Conservation (phyloP, 2,113 vertebrate species). For the Merops nubicus region DNA sequence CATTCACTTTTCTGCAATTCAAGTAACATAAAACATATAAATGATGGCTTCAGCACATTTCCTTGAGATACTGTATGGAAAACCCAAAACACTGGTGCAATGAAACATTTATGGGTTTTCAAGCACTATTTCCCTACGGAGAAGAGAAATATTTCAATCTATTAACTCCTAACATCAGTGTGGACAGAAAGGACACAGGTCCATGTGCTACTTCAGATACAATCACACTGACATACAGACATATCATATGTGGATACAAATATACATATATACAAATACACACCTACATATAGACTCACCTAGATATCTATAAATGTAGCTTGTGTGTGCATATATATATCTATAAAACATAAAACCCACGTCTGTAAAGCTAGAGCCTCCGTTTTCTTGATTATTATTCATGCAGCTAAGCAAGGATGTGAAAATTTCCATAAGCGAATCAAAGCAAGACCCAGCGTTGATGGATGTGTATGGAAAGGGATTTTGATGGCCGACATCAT, state of each 20-base stretch:
- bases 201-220: neutral
- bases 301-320: neutral
- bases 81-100: neutral
- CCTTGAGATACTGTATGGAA: neutral
- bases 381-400: neutral
- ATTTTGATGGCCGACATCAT: neutral
- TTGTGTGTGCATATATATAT: fast-evolving
- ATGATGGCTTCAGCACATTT: neutral
- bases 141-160: neutral
- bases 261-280: neutral
- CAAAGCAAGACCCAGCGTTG: neutral
- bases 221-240: neutral
- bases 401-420: neutral
- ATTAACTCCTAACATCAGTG: neutral
- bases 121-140: neutral
- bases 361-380: neutral
- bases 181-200: neutral
- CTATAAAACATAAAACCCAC: fast-evolving
- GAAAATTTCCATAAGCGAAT: neutral
- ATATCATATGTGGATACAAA: neutral
- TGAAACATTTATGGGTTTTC: neutral
- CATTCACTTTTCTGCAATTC: neutral
- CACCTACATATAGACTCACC: too few relatives aligned
- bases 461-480: neutral
- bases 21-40: neutral